Conservation (phyloP, 1,140 invertebrate species). For the Geopemphigus sp. region DNA sequence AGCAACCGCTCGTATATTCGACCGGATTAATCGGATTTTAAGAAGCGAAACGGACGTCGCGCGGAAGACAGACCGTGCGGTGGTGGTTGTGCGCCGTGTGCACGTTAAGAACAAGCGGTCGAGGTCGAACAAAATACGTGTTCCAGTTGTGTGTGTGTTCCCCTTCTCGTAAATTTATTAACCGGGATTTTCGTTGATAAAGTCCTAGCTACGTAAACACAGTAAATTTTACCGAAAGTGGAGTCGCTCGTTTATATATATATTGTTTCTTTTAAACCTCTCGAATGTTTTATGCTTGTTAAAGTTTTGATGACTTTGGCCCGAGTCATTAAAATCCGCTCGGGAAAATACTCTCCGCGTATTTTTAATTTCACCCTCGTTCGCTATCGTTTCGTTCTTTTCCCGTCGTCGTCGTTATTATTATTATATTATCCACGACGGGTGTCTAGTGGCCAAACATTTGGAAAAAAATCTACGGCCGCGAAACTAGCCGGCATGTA, state of each 20-base stretch:
- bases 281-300: slow-evolving; percentile 41
- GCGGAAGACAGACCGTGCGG: no score
- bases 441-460: neutral
- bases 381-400: neutral
- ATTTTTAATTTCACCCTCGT: neutral
- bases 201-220: neutral
- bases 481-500: no score
- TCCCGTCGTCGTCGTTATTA: neutral
- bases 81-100: neutral
- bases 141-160: neutral
- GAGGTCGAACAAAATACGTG: neutral
- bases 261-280: neutral
- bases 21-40: slow-evolving; percentile 4
- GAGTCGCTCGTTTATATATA: neutral
- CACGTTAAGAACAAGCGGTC: neutral
- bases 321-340: slow-evolving; percentile 27
- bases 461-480: no score
- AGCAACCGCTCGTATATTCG: no score
- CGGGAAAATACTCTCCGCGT: neutral
- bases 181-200: slow-evolving; percentile 19
- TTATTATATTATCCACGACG: neutral
- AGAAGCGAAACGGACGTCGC: neutral
- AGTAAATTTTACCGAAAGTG: neutral
- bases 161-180: slow-evolving; percentile 28
- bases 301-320: slow-evolving; percentile 31